Evolutionary conservation across 2,797 vertebrate genomes (phyloP), one percentile per base, ranked within the genome.

Genomic region (Perodicticus potto): DNA sequence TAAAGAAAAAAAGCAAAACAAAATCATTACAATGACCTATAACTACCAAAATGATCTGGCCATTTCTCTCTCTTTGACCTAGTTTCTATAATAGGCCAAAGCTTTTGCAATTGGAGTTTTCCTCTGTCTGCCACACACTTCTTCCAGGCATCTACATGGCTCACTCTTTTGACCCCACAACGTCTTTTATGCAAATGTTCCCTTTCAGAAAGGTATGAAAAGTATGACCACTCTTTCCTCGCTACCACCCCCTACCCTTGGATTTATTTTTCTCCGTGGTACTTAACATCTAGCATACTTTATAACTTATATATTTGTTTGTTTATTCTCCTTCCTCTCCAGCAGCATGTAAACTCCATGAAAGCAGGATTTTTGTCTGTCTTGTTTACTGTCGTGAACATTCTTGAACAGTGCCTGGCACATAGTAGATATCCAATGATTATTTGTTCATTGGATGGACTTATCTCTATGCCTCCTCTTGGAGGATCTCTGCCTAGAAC

Each of bases 191-290:
- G 23, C 10, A 65, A 76, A 67, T 8, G 59, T 74, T 53, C 17
- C 57, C 53, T 80, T 43, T 89, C 7, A 40, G 43, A 65, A 25
- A 89, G 13, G 7, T 53, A 53, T 80, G 37, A 43, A 27, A 43
- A 20, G 29, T 82, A 45, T 40, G 69, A 77, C 19, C 23, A 19
- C 34, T n/a, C 19, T 88, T 84, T 87, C 29, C 7, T 77, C 2
- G 59, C 37, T 14, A 25, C 22, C 65, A 70, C 16, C 3, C 20
- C 57, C 2, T 11, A 20, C 22, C 10, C 45, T 43, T 91, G 74
- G 67, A 45, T 78, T 93, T 93, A 27, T 76, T 88, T 96, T 93
- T 80, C 49, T 86, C 53, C 13, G 4, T 65, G n/a, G 45, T 59
- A 23, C 20, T 87, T 73, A 73, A 27, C 5, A 14, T 72, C 19